Evolutionary conservation across 1,140 invertebrate genomes (phyloP), one percentile per base, ranked within the genome.

Genomic region (Drosophila azteca): DNA sequence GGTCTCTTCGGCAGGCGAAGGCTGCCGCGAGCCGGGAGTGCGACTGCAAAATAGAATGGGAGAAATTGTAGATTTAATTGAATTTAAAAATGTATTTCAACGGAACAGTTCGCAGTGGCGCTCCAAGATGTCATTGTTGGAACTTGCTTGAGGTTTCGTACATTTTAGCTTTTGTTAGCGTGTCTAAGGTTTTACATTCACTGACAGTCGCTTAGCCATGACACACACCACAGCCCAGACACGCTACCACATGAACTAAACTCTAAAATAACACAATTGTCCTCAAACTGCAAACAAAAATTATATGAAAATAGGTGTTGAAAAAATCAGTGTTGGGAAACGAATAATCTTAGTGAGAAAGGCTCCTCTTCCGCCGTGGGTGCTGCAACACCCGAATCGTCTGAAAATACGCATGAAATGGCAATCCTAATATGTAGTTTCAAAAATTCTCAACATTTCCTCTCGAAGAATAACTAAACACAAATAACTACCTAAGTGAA

Each of bases 11-110:
- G 96, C 96, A 3, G 97, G 97, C 7, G 97, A 97, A 20, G 96
- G 97, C 90, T 98, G 97, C 81, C 96, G 94, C 77, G 97, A 98
- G n/a, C 96, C 96, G 5, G 95, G 96, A 66, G 96, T 97, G 61
- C 96, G 95, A 90, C 96, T 97, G 92, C 9, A 94, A 93, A 2
- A 9, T 9, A 13, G 0, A 39, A 39, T 0, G 11, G 13, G 35
- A 39, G 35, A 41, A 45, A 45, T 62, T 57, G n/a, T 22, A 49
- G 1, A 11, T 46, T 17, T 46, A 8, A 17, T 26, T 46, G 0
- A 31, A 49, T 51, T 51, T 6, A 7, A 45, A 22, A 1, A 13
- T 39, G 1, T n/a, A n/a, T n/a, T n/a, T n/a, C n/a, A n/a, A n/a
- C n/a, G n/a, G n/a, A n/a, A n/a, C n/a, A n/a, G n/a, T n/a, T n/a